Conservation (phyloP, 1,140 invertebrate species). For the Megathymus violae region DNA sequence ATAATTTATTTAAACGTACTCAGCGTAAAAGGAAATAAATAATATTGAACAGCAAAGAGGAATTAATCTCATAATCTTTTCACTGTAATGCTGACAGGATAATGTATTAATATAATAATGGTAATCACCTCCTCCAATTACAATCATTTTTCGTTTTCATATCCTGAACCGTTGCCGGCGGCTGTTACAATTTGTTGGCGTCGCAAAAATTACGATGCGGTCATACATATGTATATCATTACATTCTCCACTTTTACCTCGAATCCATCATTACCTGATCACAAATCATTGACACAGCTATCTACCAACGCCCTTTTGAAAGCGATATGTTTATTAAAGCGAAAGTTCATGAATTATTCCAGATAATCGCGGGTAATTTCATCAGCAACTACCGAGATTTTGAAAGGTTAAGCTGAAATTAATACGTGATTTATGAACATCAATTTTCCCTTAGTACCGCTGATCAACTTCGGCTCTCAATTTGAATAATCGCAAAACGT, state of each 20-base stretch:
- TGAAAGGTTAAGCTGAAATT: constrained; percentile 53
- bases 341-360: constrained; percentile 56
- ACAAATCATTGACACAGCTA: constrained; percentile 29
- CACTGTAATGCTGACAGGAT: constrained; percentile 7
- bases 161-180: constrained; percentile 8
- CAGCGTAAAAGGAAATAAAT: not conserved
- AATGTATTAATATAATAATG: constrained; percentile 21
- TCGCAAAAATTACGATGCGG: constrained; percentile 29
- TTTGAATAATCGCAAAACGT: constrained; percentile 29
- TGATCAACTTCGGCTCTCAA: constrained; percentile 11
- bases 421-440: constrained; percentile 54
- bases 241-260: constrained; percentile 27
- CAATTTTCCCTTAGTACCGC: constrained; percentile 47
- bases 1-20: not conserved
- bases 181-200: constrained; percentile 25
- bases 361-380: constrained; percentile 54
- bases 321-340: constrained; percentile 41
- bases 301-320: constrained; percentile 17
- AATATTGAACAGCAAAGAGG: not conserved
- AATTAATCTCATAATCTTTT: not conserved
- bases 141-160: constrained; percentile 17
- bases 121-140: constrained; percentile 18
- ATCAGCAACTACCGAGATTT: constrained; percentile 33
- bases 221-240: constrained; percentile 29
- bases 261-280: constrained; percentile 28